Percentiles rank a stretch among this genome's conserved stretches.
Evolutionary conservation across 2,113 vertebrate species (phyloP).

Genomic region (Ginglymostoma cirratum): DNA sequence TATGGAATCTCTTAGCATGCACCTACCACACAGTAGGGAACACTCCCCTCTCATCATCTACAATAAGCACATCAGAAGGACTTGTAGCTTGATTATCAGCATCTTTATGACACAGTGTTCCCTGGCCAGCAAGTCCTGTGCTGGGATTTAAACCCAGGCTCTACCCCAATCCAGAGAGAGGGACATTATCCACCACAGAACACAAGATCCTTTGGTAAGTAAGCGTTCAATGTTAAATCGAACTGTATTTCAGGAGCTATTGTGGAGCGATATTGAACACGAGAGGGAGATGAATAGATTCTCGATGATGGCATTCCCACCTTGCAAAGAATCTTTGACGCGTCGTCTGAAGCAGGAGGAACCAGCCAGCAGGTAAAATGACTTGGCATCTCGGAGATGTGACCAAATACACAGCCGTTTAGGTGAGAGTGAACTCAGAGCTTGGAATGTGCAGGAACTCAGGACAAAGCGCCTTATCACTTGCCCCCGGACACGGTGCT

Average conservation of each 20-base stretch:
- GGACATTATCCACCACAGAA: too few relatives aligned
- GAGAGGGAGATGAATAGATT: slow-evolving; percentile 90
- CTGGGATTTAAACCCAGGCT: too few relatives aligned
- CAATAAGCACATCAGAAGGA: too few relatives aligned
- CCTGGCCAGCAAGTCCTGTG: too few relatives aligned
- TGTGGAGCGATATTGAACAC: not conserved
- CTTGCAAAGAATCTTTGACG: slow-evolving; percentile 79
- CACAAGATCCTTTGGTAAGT: not conserved
- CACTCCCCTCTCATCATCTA: too few relatives aligned
- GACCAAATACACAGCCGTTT: not conserved
- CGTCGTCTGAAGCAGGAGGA: slow-evolving; percentile 63
- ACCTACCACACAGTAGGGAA: too few relatives aligned
- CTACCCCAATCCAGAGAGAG: too few relatives aligned
- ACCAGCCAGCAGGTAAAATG: slow-evolving; percentile 46
- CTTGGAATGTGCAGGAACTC: not conserved
- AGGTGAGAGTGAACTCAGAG: not conserved
- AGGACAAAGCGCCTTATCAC: not conserved
- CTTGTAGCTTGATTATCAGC: too few relatives aligned
- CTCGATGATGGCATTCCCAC: slow-evolving; percentile 85
- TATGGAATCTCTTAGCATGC: too few relatives aligned
- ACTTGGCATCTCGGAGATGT: not conserved
- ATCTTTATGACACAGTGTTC: too few relatives aligned
- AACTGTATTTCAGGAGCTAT: not conserved
- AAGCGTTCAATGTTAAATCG: not conserved
- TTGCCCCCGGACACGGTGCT: not conserved